Base-by-base conservation (phyloP, 2,888 invertebrate species). In the Patella depressa region DNA sequence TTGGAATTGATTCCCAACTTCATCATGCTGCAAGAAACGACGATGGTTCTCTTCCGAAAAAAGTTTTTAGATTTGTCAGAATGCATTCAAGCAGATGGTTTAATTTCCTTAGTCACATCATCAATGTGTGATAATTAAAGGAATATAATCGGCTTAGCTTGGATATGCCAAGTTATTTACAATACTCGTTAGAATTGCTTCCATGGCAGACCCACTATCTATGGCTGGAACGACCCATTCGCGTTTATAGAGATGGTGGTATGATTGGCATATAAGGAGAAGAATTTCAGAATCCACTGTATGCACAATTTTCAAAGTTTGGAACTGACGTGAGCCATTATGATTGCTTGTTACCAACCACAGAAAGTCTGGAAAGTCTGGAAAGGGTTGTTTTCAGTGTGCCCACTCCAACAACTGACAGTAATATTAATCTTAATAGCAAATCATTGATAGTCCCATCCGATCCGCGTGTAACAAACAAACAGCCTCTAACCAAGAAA, bases 401-500 rank as follows among this genome's bases (percentile, higher is more conserved):
- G 34, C 34, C 34, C 4, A 34, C 34, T 34, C 34, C 34, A 34
- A 34, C 2, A 34, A 34, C 34, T 34, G 34, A 34, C 34, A 34
- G 34, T 34, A 34, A 34, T 34, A 34, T 3, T 34, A 34, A 34
- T 34, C 4, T 34, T 34, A 34, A 34, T 34, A 4, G 4, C 34
- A 4, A 34, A 34, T 34, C 34, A 34, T 34, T 34, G 34, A 34
- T 34, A 34, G 34, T 4, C 34, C 4, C 34, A 4, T 34, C 34
- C 2, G 34, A 34, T 34, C 34, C 34, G 4, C 34, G 1, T 15
- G 7, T 59, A 3, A 34, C 34, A 34, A 34, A n/a, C n/a, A 34
- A 34, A 34, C 34, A 34, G 34, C 65, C n/a, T 17, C 19, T n/a
- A n/a, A 12, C 65, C 45, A 77, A 34, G 65, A 73, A 77, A 73